Conservation (phyloP, 1,140 invertebrate species). For the Danaus plexippus region DNA sequence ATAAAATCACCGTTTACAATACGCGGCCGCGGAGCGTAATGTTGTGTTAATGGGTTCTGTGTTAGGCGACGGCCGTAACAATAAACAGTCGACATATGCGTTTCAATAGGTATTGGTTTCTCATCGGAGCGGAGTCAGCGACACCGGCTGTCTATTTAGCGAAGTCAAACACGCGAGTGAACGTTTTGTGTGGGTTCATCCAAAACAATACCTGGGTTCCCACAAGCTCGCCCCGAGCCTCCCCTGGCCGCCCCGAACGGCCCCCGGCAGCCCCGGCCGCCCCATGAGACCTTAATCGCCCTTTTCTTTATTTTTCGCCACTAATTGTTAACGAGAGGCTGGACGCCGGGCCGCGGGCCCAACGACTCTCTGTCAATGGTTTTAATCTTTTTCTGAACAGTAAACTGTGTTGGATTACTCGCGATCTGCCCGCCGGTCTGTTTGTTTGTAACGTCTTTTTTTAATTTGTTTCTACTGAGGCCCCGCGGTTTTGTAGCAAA, state of each 20-base stretch:
- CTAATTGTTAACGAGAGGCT: conserved; percentile 58
- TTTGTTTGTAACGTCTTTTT: too few species aligned
- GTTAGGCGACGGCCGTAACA: conserved; percentile 9
- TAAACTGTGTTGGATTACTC: too few species aligned
- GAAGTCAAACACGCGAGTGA: conserved; percentile 33
- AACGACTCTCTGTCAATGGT: too few species aligned
- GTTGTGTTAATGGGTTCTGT: too few species aligned
- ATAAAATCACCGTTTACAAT: too few species aligned
- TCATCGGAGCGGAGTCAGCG: conserved; percentile 32
- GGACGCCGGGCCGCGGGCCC: conserved; percentile 36
- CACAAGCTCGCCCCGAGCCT: conserved; percentile 53
- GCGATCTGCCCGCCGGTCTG: too few species aligned
- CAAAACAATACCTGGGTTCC: conserved; percentile 48
- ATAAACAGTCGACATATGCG: conserved; percentile 45
- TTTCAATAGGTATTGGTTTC: conserved; percentile 25
- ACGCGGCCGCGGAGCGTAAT: too few species aligned
- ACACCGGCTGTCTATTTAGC: conserved; percentile 34
- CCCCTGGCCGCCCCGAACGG: conserved; percentile 26
- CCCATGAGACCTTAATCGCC: conserved; percentile 26
- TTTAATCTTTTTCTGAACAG: too few species aligned
- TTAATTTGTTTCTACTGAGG: too few species aligned
- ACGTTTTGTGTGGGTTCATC: conserved; percentile 45
- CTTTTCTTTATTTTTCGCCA: conserved; percentile 42
- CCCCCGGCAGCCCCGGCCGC: conserved; percentile 21
- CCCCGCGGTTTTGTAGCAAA: too few species aligned